Evolutionary conservation across 1,140 invertebrate species (phyloP), one percentile per base, ranked within the genome.

Genomic region (Sesamia nonagrioides): DNA sequence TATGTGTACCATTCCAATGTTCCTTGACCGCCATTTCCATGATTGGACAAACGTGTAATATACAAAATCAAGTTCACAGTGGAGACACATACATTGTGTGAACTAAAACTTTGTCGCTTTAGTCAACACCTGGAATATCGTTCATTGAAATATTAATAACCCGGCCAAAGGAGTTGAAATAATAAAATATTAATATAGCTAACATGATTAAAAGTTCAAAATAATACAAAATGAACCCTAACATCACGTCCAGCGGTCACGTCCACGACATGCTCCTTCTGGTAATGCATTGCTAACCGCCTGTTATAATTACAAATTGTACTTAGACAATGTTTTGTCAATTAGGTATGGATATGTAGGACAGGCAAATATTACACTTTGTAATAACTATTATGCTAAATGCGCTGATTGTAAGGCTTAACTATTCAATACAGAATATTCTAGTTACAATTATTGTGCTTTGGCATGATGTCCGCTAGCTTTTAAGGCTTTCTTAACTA

Each of bases 401-500:
- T 63, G 60, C 60, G 60, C 35, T n/a, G 17, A 63, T 63, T 17
- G 1, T 40, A 63, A 11, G 27, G 9, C 3, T 58, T 58, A 58
- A 18, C 54, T 21, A 54, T 21, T 2, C n/a, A 9, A 18, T 17
- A 54, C 52, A 54, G 17, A n/a, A 37, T n/a, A 15, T 2, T 9
- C 27, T 61, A 61, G 37, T 37, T 60, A 8, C 27, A 35, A 61
- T 45, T 54, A 71, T 18, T 35, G 33, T 8, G 68, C 27, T 71
- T 71, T 71, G 1, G 48, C 2, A 5, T n/a, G 61, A 18, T 17
- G 37, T 37, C 15, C 48, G 17, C 33, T 17, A 1, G 8, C n/a
- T 72, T 78, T 11, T 72, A 71, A 61, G 6, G 27, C 42, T 50
- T 72, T 61, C 15, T 27, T 35, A 6, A 78, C 1, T 6, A 86